phyloP scores from a whole-genome alignment of 2,797 vertebrate species.

The Diceros bicornis region DNA sequence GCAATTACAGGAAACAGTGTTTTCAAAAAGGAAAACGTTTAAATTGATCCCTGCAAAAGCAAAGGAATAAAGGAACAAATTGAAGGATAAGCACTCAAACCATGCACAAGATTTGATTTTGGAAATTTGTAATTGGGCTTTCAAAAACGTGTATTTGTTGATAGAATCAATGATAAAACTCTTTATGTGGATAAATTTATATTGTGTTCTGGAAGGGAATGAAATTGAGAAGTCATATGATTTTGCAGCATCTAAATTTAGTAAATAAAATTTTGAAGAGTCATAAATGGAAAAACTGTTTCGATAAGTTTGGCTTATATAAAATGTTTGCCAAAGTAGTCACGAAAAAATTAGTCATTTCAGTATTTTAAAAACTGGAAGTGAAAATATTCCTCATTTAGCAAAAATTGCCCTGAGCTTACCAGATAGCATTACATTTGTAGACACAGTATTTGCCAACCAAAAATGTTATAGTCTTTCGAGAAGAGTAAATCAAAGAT shows the following conservation, averaged over 20 bases:
- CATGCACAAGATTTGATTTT: not conserved
- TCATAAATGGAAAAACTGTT: not conserved
- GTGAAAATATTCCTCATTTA: not conserved
- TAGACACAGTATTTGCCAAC: not conserved
- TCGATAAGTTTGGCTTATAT: not conserved
- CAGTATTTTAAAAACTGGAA: not conserved
- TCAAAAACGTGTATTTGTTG: not conserved
- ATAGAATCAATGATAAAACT: slow-evolving; percentile 4
- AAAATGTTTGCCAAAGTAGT: not conserved
- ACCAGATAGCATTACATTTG: not conserved
- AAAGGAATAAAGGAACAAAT: not conserved
- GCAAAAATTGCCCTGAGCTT: not conserved
- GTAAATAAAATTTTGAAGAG: slow-evolving; percentile 8
- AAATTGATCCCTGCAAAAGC: not conserved
- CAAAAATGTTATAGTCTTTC: not conserved
- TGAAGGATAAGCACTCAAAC: not conserved
- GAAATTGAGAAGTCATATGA: not conserved
- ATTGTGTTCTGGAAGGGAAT: not conserved
- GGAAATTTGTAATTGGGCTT: not conserved
- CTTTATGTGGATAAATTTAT: not conserved
- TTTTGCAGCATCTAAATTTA: slow-evolving; percentile 15
- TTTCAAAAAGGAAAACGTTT: not conserved
- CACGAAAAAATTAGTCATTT: slow-evolving; percentile 19
- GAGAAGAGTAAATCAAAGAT: not conserved
- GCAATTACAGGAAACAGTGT: not conserved